Evolutionary conservation across 2,113 vertebrate genomes (phyloP).

Genomic region (Origma solitaria): DNA sequence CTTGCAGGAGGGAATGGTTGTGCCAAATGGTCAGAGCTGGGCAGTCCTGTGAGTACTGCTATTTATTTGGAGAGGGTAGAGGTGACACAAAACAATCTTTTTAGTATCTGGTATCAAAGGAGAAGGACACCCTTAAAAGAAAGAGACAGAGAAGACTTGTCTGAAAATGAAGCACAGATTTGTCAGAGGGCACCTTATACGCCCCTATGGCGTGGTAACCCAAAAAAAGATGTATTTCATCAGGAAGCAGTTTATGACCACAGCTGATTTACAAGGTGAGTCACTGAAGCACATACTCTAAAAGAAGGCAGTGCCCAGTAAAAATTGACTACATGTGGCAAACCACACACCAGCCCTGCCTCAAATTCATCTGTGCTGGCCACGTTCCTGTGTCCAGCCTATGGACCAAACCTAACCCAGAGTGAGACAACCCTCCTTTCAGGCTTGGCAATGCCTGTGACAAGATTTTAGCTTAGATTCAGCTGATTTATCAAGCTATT

Average conservation of each 20-base stretch:
- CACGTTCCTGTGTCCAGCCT: neutral
- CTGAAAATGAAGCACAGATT: neutral
- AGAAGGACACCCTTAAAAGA: neutral
- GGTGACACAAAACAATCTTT: neutral
- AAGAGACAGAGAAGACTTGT: neutral
- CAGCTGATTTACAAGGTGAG: constrained; percentile 55
- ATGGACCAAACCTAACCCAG: neutral
- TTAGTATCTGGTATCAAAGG: neutral
- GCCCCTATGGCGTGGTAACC: neutral
- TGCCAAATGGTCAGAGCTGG: neutral
- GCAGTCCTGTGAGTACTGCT: neutral
- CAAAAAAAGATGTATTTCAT: neutral
- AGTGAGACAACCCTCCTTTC: neutral
- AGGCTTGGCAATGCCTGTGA: neutral
- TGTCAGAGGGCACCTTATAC: neutral
- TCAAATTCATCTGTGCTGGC: neutral
- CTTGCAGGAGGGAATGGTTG: neutral
- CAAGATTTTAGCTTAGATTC: constrained; percentile 29
- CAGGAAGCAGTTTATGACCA: neutral
- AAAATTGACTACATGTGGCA: constrained; percentile 28
- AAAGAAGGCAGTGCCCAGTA: constrained; percentile 24
- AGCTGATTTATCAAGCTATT: constrained; percentile 23
- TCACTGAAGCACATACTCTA: constrained; percentile 19
- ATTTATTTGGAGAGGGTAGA: neutral
- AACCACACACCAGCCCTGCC: constrained; percentile 30